Conservation (phyloP, 2,888 invertebrate species). For the Drosophila pegasa region DNA sequence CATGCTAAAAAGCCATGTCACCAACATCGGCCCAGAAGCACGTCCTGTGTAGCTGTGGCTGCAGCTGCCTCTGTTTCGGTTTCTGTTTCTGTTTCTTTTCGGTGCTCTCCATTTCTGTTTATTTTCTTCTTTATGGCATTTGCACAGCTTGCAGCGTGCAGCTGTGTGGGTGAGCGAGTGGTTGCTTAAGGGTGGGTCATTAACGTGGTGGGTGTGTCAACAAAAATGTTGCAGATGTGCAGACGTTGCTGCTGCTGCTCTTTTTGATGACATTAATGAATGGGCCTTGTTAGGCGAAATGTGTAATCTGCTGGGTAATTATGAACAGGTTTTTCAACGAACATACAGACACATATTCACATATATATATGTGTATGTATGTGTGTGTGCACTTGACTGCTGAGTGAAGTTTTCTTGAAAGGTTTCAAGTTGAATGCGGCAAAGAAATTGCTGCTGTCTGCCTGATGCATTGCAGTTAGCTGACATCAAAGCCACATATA, state of each 20-base stretch:
- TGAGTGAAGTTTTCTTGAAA: constrained; percentile 40
- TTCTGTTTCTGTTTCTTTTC: constrained; percentile 43
- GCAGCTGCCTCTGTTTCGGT: constrained; percentile 18
- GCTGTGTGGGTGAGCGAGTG: constrained; percentile 41
- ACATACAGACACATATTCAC: background rate
- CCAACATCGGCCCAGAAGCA: constrained; percentile 28
- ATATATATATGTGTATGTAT: constrained; percentile 7
- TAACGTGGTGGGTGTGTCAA: constrained; percentile 68
- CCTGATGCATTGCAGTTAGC: constrained; percentile 46
- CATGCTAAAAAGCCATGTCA: constrained; percentile 62
- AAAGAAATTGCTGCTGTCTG: constrained; percentile 32
- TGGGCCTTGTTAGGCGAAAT: constrained; percentile 75
- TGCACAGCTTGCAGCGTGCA: constrained; percentile 74
- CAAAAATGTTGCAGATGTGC: constrained; percentile 78
- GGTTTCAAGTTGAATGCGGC: constrained; percentile 20
- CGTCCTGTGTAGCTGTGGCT: constrained; percentile 23
- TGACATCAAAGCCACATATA: constrained; percentile 5
- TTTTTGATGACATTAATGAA: constrained; percentile 77
- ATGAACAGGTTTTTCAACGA: constrained; percentile 59
- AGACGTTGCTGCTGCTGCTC: constrained; percentile 56
- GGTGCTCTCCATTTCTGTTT: constrained; percentile 49
- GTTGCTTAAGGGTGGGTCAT: constrained; percentile 33
- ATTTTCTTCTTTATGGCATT: constrained; percentile 69
- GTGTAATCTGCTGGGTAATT: constrained; percentile 79
- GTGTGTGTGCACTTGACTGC: constrained; percentile 10